Conservation (phyloP, 2,113 vertebrate species). For the Ameiurus melas region DNA sequence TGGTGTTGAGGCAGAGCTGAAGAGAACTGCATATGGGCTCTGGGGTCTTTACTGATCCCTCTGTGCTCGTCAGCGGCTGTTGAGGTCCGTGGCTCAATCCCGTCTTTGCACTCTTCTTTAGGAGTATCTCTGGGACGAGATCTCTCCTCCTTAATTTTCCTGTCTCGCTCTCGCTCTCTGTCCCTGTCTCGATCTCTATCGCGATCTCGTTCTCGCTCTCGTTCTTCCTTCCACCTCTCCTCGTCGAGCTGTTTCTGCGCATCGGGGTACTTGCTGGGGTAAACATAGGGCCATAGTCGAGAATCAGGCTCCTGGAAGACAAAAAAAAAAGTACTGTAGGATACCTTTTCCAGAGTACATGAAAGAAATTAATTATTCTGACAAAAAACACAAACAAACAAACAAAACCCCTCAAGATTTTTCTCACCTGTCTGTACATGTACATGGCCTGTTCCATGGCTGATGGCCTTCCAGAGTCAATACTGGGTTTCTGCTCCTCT, state of each 20-base stretch:
- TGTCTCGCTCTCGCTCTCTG: constrained; percentile 82
- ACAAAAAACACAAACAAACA: neutral
- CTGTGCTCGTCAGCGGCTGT: constrained; percentile 83
- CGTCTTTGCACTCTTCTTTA: constrained; percentile 92
- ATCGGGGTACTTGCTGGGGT: constrained; percentile 87
- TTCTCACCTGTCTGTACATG: constrained; percentile 95
- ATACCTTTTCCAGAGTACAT: neutral
- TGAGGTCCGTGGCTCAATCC: constrained; percentile 79
- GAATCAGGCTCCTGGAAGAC: constrained; percentile 77
- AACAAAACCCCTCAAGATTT: constrained; percentile 28
- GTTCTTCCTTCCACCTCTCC: constrained; percentile 78
- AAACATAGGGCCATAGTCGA: constrained; percentile 79
- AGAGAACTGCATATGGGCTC: constrained; percentile 92
- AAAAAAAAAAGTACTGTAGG: neutral
- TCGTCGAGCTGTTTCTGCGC: constrained; percentile 81
- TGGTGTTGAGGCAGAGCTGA: constrained; percentile 94
- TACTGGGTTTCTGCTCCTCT: constrained; percentile 83
- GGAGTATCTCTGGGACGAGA: constrained; percentile 82
- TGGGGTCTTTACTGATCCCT: constrained; percentile 86
- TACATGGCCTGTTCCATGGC: constrained; percentile 87
- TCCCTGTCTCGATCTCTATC: constrained; percentile 78
- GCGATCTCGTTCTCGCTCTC: constrained; percentile 62
- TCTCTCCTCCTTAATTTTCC: constrained; percentile 93
- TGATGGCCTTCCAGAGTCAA: constrained; percentile 81
- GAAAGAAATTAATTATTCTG: neutral